A percentile compares a stretch with the other conserved stretches of the same genome.
Evolutionary conservation across 2,113 vertebrate species (phyloP).

Genomic region (Marcusenius ussheri): DNA sequence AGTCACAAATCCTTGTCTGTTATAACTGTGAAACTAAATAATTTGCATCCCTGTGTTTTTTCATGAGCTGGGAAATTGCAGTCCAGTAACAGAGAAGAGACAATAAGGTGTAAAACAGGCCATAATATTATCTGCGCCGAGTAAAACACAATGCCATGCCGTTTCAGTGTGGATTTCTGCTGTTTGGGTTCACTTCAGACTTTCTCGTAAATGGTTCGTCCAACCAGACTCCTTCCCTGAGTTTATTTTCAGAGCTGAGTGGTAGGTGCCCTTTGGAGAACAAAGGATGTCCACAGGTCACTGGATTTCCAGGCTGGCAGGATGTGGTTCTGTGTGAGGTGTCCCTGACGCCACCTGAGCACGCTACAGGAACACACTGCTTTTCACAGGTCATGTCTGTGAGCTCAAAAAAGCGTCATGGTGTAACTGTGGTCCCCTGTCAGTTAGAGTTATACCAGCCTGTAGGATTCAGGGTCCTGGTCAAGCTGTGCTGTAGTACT

Average conservation of each 20-base stretch:
- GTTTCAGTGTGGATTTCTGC: not conserved
- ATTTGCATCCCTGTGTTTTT: not conserved
- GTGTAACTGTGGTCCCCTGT: not conserved
- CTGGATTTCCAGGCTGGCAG: not conserved
- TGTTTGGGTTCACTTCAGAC: not conserved
- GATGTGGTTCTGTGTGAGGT: not conserved
- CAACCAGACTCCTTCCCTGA: not conserved
- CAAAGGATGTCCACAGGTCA: conserved; percentile 2
- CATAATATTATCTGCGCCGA: not conserved
- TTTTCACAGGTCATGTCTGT: not conserved
- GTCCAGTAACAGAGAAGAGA: not conserved
- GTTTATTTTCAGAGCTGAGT: not conserved
- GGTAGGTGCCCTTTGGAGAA: conserved; percentile 1
- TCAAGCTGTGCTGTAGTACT: not conserved
- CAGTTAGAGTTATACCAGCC: not conserved
- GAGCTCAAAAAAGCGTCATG: not conserved
- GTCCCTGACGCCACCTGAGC: not conserved
- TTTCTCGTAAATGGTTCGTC: not conserved
- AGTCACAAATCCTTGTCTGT: not conserved
- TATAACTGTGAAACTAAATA: not conserved
- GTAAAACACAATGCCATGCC: not conserved
- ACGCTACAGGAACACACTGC: not conserved
- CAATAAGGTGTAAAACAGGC: not conserved
- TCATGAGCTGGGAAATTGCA: not conserved
- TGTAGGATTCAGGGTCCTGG: not conserved